These are phyloP conservation scores for Neopelma chrysocephalum DNA, from an alignment of 2,797 vertebrate species.

Conservation along the genomic window DNA sequence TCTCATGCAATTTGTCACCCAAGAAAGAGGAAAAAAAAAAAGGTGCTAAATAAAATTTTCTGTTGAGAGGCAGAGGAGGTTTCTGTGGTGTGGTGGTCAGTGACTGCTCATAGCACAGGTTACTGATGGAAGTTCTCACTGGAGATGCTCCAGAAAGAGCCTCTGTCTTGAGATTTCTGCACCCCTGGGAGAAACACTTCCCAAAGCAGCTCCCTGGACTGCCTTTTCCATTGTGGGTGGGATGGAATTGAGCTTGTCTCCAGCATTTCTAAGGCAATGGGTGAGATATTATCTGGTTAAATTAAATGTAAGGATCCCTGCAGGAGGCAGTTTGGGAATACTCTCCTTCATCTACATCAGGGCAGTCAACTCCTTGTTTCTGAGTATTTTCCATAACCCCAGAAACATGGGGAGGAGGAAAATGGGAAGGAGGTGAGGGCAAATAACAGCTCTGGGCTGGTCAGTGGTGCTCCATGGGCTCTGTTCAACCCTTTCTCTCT, in stretches of 20 bases:
- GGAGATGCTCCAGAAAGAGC: background rate
- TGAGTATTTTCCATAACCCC: background rate
- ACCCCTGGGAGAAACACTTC: background rate
- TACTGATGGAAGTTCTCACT: background rate
- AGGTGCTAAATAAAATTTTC: background rate
- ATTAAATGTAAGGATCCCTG: background rate
- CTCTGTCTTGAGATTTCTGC: background rate
- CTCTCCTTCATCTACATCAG: background rate
- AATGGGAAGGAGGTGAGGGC: background rate
- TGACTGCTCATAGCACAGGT: background rate
- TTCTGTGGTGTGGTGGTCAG: background rate
- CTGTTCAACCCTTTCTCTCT: background rate
- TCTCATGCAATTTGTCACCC: slow-evolving; percentile 1
- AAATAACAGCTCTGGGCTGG: background rate
- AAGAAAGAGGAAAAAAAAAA: background rate
- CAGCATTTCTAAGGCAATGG: background rate
- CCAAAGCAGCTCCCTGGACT: background rate
- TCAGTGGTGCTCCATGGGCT: background rate
- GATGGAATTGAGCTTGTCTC: background rate
- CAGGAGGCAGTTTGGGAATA: background rate
- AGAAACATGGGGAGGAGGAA: background rate
- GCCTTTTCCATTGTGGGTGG: background rate
- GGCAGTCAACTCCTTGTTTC: background rate
- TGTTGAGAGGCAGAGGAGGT: background rate
- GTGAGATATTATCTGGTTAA: background rate